phyloP scores from a whole-genome alignment of 1,140 invertebrate species.

The Vanessa tameamea region DNA sequence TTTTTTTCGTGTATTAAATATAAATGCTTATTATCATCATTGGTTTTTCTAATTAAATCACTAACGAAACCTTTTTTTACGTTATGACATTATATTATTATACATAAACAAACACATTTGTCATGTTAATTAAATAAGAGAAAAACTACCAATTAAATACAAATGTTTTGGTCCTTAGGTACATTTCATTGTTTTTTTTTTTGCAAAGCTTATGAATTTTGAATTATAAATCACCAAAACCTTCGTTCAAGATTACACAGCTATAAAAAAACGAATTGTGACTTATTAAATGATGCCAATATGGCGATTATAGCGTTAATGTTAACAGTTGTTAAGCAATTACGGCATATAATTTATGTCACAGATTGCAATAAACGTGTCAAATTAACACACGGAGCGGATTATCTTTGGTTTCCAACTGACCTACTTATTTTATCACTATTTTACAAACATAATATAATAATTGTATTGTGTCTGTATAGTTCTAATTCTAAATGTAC shows the following conservation, averaged over 20 bases:
- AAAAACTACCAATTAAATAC: background rate
- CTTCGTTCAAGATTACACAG: too few relatives aligned
- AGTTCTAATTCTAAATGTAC: background rate
- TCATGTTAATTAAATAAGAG: background rate
- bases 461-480: background rate
- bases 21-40: background rate
- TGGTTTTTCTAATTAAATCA: background rate
- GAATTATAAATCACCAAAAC: too few relatives aligned
- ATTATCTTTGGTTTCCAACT: constrained; percentile 34
- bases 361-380: constrained; percentile 5
- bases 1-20: background rate
- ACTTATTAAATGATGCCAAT: too few relatives aligned
- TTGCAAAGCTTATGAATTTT: too few relatives aligned
- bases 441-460: background rate
- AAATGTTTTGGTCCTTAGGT: background rate
- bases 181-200: background rate
- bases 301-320: too few relatives aligned
- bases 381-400: background rate
- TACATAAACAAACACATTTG: background rate
- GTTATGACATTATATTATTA: background rate
- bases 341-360: too few relatives aligned
- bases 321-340: too few relatives aligned
- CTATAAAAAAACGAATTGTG: too few relatives aligned
- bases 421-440: constrained; percentile 17
- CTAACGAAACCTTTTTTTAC: background rate